These are phyloP conservation scores for Xyrichtys novacula DNA, from an alignment of 2,797 vertebrate species.

Conservation along the genomic window DNA sequence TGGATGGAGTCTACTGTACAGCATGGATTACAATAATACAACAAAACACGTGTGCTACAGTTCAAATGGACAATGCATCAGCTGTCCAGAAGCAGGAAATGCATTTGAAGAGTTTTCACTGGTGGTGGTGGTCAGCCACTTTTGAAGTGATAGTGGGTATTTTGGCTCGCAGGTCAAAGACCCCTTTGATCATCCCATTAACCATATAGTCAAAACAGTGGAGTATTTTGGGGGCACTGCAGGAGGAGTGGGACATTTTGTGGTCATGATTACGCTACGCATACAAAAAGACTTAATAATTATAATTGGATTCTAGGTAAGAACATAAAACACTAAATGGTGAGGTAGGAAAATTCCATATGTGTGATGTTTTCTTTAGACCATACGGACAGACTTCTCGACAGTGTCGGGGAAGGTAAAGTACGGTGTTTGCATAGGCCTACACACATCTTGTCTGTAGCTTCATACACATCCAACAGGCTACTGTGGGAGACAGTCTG, in stretches of 20 bases:
- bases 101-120: conserved; percentile 44
- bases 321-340: conserved; percentile 64
- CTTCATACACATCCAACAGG: conserved; percentile 74
- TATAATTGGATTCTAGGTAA: conserved; percentile 60
- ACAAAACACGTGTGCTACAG: conserved; percentile 22
- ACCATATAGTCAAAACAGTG: conserved; percentile 57
- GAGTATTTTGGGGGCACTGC: conserved; percentile 47
- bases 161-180: conserved; percentile 50
- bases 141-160: conserved; percentile 51
- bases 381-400: conserved; percentile 59
- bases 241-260: conserved; percentile 60
- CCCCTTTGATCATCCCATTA: conserved; percentile 54
- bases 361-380: conserved; percentile 65
- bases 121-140: conserved; percentile 22
- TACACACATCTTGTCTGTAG: conserved; percentile 73
- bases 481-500: conserved; percentile 77
- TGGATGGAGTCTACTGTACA: conserved; percentile 10
- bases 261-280: conserved; percentile 47
- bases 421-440: conserved; percentile 70
- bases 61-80: conserved; percentile 26
- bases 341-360: conserved; percentile 66
- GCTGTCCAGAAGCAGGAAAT: conserved; percentile 42
- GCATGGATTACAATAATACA: conserved; percentile 5
- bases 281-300: conserved; percentile 63
- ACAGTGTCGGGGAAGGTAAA: conserved; percentile 66